Evolutionary conservation across 2,113 vertebrate genomes (phyloP).

Genomic region (Apeltes quadracus): DNA sequence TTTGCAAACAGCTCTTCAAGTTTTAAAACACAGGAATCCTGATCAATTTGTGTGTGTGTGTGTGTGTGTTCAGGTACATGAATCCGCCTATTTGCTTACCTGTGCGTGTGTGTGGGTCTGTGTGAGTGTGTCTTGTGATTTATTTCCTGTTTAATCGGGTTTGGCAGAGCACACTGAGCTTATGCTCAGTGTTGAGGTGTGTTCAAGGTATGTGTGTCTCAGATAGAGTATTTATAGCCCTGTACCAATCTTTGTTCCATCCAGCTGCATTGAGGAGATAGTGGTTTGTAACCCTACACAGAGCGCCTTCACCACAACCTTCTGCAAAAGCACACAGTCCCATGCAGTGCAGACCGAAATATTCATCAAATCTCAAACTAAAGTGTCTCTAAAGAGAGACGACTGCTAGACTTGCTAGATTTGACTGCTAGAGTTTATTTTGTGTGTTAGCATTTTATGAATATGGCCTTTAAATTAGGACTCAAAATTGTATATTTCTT

Average conservation of each 20-base stretch:
- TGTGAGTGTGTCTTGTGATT: slow-evolving; percentile 52
- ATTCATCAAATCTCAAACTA: neutral
- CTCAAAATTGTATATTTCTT: neutral
- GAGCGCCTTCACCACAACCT: slow-evolving; percentile 31
- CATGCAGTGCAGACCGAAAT: neutral
- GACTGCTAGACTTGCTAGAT: too few species aligned
- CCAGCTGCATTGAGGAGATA: slow-evolving; percentile 73
- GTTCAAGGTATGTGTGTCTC: slow-evolving; percentile 62
- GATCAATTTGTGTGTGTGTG: neutral
- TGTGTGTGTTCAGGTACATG: neutral
- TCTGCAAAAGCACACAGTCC: neutral
- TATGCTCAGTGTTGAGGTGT: slow-evolving; percentile 65
- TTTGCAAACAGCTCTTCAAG: slow-evolving; percentile 7
- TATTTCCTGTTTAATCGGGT: slow-evolving; percentile 73
- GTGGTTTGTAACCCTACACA: slow-evolving; percentile 55
- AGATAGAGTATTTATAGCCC: slow-evolving; percentile 67
- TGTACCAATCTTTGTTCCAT: slow-evolving; percentile 67
- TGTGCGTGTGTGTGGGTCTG: slow-evolving; percentile 1
- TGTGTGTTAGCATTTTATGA: too few species aligned
- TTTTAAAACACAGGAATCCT: slow-evolving; percentile 18
- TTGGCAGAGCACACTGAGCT: slow-evolving; percentile 68
- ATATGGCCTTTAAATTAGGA: neutral
- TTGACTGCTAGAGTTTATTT: too few species aligned
- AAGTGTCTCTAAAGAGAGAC: too few species aligned
- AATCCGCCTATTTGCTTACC: slow-evolving; percentile 13